Conservation (phyloP, 1,140 invertebrate genomes). For the Drosophila kikkawai region DNA sequence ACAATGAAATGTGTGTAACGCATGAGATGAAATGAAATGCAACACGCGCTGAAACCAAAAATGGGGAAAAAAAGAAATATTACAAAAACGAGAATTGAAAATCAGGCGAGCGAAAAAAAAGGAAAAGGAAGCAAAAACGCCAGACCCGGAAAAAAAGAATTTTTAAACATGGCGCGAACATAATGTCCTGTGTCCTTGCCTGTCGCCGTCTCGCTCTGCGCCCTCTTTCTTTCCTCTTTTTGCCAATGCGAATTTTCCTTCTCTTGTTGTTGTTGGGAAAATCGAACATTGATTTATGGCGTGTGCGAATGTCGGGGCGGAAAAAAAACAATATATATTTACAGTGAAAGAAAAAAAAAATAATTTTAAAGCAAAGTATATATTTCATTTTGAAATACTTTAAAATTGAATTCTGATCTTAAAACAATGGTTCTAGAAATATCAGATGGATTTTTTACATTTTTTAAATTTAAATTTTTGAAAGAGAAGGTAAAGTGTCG, state of each 20-base stretch:
- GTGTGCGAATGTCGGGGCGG: conserved; percentile 66
- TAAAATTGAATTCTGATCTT: no score
- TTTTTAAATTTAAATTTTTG: no score
- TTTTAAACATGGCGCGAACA: conserved; percentile 84
- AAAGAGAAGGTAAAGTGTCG: no score
- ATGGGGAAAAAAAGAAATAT: conserved; percentile 32
- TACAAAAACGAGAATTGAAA: conserved; percentile 62
- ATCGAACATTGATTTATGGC: conserved; percentile 81
- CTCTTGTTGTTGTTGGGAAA: conserved; percentile 67
- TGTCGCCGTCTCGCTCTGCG: conserved; percentile 27
- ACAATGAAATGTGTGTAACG: conserved; percentile 76
- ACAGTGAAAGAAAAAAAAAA: conserved; percentile 1
- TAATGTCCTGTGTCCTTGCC: conserved; percentile 84
- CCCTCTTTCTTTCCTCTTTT: conserved; percentile 51
- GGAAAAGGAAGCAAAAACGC: conserved; percentile 32
- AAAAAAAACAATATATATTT: conserved; percentile 45
- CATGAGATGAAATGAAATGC: conserved; percentile 79
- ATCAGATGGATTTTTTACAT: no score
- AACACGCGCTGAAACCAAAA: conserved; percentile 52
- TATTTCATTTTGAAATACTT: not conserved
- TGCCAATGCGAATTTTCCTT: conserved; percentile 49
- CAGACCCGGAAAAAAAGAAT: conserved; percentile 56
- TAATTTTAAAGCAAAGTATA: not conserved
- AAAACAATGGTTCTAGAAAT: no score
- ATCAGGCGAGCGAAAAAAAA: conserved; percentile 51